These are phyloP conservation scores for Isoperla grammatica DNA, from an alignment of 2,888 invertebrate species.

Conservation along the genomic window DNA sequence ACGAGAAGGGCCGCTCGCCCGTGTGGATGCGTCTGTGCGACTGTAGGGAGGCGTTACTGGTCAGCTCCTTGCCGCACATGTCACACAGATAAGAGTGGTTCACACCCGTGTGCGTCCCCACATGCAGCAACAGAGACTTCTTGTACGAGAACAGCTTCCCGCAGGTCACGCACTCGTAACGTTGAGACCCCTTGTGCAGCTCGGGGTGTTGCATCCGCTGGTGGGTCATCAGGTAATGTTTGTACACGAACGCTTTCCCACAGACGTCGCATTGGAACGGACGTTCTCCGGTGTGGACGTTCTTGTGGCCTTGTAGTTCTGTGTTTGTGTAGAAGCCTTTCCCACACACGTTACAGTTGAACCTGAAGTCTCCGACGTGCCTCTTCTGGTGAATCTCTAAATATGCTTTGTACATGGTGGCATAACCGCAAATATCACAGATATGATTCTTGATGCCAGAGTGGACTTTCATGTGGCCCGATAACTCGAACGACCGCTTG, in stretches of 20 bases:
- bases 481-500: slow-evolving; percentile 41
- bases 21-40: slow-evolving; percentile 35
- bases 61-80: slow-evolving; percentile 30
- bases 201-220: slow-evolving; percentile 37
- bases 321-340: slow-evolving; percentile 36
- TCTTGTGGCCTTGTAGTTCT: slow-evolving; percentile 50
- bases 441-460: slow-evolving; percentile 57
- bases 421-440: slow-evolving; percentile 43
- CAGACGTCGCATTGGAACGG: slow-evolving; percentile 40
- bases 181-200: slow-evolving; percentile 33
- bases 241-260: slow-evolving; percentile 41
- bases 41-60: slow-evolving; percentile 34
- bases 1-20: slow-evolving; percentile 35
- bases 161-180: slow-evolving; percentile 38
- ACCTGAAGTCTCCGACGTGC: slow-evolving; percentile 43
- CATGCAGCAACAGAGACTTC: slow-evolving; percentile 19
- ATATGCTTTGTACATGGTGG: slow-evolving; percentile 17
- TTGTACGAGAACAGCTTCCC: slow-evolving; percentile 32
- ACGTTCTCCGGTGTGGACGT: slow-evolving; percentile 41
- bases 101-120: slow-evolving; percentile 22
- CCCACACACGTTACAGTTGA: slow-evolving; percentile 36
- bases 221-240: slow-evolving; percentile 41
- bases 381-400: slow-evolving; percentile 44
- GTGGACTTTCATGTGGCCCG: slow-evolving; percentile 56
- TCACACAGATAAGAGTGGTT: slow-evolving; percentile 23